Evolutionary conservation across 2,797 vertebrate species (phyloP).

Genomic region (Etheostoma perlongum): DNA sequence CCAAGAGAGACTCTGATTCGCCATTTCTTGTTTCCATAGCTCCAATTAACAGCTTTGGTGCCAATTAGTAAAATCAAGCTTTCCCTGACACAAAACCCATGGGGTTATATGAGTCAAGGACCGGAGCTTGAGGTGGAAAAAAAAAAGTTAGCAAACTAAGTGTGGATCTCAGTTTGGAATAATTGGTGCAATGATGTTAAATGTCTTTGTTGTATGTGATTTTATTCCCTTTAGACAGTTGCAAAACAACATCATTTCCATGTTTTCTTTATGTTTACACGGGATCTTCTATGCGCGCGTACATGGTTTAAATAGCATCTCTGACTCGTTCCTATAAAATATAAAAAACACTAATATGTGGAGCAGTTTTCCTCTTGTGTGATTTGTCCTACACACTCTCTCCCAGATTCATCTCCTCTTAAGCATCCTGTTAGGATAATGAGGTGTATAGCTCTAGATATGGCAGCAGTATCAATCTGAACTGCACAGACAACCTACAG

Average conservation of each 20-base stretch:
- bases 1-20: slow-evolving; percentile 69
- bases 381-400: slow-evolving; percentile 21
- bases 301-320: slow-evolving; percentile 27
- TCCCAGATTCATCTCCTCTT: slow-evolving; percentile 62
- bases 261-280: slow-evolving; percentile 33
- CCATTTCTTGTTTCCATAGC: slow-evolving; percentile 75
- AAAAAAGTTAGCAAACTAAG: slow-evolving; percentile 61
- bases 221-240: slow-evolving; percentile 16
- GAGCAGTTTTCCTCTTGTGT: slow-evolving; percentile 14
- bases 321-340: slow-evolving; percentile 10
- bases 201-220: slow-evolving; percentile 44
- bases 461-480: slow-evolving; percentile 76
- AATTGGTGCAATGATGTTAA: slow-evolving; percentile 64
- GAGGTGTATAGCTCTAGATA: slow-evolving; percentile 74
- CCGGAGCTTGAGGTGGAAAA: slow-evolving; percentile 43
- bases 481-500: slow-evolving; percentile 68
- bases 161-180: slow-evolving; percentile 37
- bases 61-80: slow-evolving; percentile 84
- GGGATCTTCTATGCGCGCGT: not conserved
- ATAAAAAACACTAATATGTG: slow-evolving; percentile 17
- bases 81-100: slow-evolving; percentile 71
- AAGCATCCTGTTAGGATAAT: slow-evolving; percentile 80
- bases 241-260: slow-evolving; percentile 9
- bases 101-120: slow-evolving; percentile 75
- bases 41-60: slow-evolving; percentile 83